Evolutionary conservation across 2,888 invertebrate species (phyloP).

Genomic region (Andrena bucephala): DNA sequence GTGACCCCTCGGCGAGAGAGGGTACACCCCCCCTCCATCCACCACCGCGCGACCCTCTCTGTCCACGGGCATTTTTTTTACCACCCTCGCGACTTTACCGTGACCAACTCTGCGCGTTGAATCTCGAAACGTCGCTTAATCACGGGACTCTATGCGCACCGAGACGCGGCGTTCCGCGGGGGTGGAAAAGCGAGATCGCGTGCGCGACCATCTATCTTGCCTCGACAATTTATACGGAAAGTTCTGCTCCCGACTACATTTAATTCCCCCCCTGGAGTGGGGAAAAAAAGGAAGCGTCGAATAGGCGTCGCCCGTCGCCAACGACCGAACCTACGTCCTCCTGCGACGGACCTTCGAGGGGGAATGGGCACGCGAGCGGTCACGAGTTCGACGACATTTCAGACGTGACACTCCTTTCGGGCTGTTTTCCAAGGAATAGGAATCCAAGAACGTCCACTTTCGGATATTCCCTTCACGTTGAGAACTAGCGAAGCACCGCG

Average conservation of each 20-base stretch:
- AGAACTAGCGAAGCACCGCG: too few relatives aligned
- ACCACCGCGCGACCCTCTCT: constrained; percentile 7
- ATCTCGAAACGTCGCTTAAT: constrained; percentile 63
- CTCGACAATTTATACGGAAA: constrained; percentile 43
- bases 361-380: constrained; percentile 7
- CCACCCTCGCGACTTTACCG: constrained; percentile 51
- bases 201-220: constrained; percentile 31
- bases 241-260: constrained; percentile 19
- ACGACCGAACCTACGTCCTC: background rate
- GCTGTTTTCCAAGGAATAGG: too few relatives aligned
- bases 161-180: background rate
- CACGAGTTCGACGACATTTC: constrained; percentile 11
- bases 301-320: background rate
- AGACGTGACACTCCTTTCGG: background rate
- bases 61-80: constrained; percentile 23
- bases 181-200: constrained; percentile 12
- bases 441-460: too few relatives aligned
- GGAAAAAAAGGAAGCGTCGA: background rate
- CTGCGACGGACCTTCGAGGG: background rate
- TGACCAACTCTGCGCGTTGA: constrained; percentile 51
- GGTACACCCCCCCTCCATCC: constrained; percentile 8
- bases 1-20: constrained; percentile 51
- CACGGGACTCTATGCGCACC: constrained; percentile 42
- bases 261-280: constrained; percentile 8
- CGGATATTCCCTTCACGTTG: too few relatives aligned